These are phyloP conservation scores for Scomber scombrus DNA, from an alignment of 2,113 vertebrate genomes.

Conservation along the genomic window DNA sequence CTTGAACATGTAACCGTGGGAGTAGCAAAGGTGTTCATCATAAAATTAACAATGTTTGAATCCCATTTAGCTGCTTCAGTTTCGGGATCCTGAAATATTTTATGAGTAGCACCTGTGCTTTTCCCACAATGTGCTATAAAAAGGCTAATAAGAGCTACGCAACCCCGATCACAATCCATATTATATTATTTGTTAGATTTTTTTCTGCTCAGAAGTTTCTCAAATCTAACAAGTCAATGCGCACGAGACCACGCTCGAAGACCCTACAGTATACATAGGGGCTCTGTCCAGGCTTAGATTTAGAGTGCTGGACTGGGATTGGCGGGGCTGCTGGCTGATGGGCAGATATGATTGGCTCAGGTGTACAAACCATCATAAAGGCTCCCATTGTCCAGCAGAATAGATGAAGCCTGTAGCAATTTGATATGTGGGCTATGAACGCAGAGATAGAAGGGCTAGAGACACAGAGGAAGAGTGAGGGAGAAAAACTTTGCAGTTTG, in stretches of 20 bases:
- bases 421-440: slow-evolving; percentile 55
- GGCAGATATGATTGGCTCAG: slow-evolving; percentile 67
- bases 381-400: slow-evolving; percentile 69
- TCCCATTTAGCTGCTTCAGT: too few relatives aligned
- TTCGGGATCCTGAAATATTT: too few relatives aligned
- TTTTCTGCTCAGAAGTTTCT: too few relatives aligned
- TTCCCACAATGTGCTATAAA: too few relatives aligned
- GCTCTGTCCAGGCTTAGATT: neutral
- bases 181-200: too few relatives aligned
- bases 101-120: too few relatives aligned
- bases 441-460: neutral
- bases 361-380: slow-evolving; percentile 67
- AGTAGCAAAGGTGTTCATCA: too few relatives aligned
- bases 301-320: neutral
- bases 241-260: neutral
- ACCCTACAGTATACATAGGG: neutral
- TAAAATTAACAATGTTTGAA: too few relatives aligned
- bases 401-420: slow-evolving; percentile 59
- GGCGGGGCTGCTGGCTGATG: slow-evolving; percentile 23
- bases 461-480: neutral
- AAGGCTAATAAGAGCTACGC: too few relatives aligned
- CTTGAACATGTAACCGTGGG: too few relatives aligned
- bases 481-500: neutral
- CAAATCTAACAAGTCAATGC: too few relatives aligned
- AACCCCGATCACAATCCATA: too few relatives aligned